These are phyloP conservation scores for Coregonus clupeaformis DNA, from an alignment of 2,113 vertebrate species.

Conservation along the genomic window DNA sequence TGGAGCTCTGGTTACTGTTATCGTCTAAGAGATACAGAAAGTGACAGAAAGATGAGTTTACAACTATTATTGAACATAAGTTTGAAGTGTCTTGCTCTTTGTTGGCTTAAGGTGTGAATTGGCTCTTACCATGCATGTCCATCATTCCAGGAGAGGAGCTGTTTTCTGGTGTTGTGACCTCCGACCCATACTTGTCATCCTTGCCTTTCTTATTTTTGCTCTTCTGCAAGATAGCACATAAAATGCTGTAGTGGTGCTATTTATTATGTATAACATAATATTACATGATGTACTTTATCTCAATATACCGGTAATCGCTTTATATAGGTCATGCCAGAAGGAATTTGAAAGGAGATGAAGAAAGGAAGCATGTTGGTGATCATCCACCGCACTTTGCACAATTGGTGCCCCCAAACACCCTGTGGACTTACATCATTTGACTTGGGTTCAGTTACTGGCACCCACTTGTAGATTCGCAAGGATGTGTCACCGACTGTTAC, in stretches of 20 bases:
- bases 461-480: slow-evolving; percentile 91
- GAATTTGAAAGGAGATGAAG: no score
- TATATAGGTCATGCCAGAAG: no score
- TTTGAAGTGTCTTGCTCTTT: not conserved
- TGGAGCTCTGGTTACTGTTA: slow-evolving; percentile 91
- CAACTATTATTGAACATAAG: not conserved
- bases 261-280: no score
- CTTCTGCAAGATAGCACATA: slow-evolving; percentile 70
- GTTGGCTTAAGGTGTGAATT: not conserved
- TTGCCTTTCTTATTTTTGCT: slow-evolving; percentile 84
- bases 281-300: not conserved
- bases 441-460: slow-evolving; percentile 88
- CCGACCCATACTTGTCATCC: slow-evolving; percentile 87
- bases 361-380: no score
- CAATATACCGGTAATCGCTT: not conserved
- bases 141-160: slow-evolving; percentile 91
- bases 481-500: slow-evolving; percentile 90
- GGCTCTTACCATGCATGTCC: slow-evolving; percentile 86
- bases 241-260: no score
- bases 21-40: slow-evolving; percentile 73
- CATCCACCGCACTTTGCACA: no score
- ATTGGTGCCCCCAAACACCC: not conserved
- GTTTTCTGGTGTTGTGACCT: slow-evolving; percentile 88
- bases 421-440: slow-evolving; percentile 83
- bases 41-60: not conserved